Conservation (phyloP, 1,140 invertebrate genomes). For the Eurosta solidaginis region DNA sequence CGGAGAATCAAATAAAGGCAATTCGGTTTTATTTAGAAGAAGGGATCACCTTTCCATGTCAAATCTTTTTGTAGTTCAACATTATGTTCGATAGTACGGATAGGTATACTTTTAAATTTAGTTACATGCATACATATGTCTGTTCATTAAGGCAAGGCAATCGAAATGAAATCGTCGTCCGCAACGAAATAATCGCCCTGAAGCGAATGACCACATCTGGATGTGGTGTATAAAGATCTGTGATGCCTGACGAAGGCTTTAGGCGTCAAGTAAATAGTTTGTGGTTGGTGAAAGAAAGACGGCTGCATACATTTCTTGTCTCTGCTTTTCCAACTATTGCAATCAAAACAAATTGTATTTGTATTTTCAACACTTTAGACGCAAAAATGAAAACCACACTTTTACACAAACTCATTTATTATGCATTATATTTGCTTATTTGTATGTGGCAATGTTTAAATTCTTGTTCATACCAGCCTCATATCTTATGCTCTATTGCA, state of each 20-base stretch:
- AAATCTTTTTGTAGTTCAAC: no score
- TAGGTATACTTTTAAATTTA: no score
- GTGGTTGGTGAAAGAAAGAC: background rate
- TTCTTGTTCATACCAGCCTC: background rate
- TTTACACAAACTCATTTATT: background rate
- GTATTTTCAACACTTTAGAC: slow-evolving; percentile 4
- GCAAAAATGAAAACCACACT: background rate
- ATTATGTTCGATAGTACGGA: no score
- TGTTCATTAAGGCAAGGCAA: no score
- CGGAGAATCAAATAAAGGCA: no score
- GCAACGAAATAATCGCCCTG: background rate
- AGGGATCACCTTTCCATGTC: no score
- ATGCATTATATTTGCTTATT: background rate
- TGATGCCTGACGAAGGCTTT: background rate
- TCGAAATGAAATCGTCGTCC: background rate
- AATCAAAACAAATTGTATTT: background rate
- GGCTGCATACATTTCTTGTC: no score
- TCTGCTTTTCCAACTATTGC: no score
- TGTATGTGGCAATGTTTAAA: background rate
- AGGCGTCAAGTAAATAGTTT: background rate
- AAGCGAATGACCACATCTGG: background rate
- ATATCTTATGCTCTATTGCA: background rate
- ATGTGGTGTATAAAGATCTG: background rate
- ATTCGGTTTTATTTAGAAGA: no score
- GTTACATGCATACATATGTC: no score